Conservation (phyloP, 2,797 vertebrate species). For the Spizella passerina region DNA sequence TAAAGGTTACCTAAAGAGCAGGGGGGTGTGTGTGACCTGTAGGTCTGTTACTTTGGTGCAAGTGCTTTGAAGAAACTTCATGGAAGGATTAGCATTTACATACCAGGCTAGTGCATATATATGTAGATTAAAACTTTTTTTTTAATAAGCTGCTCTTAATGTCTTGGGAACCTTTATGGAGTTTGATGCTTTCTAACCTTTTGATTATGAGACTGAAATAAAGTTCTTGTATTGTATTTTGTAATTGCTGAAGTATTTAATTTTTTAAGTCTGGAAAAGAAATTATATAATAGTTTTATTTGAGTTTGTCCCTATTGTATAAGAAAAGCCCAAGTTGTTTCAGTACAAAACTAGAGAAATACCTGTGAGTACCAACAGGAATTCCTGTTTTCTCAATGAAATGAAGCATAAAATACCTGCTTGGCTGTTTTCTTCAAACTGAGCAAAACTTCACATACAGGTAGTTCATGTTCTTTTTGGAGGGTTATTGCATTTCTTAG, state of each 20-base stretch:
- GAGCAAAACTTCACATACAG: not conserved
- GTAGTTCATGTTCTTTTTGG: not conserved
- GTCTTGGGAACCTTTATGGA: not conserved
- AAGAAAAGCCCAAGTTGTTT: not conserved
- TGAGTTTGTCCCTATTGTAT: not conserved
- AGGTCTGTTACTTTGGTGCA: not conserved
- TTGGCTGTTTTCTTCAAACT: conserved; percentile 3
- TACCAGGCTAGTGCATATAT: not conserved
- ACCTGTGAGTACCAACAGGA: not conserved
- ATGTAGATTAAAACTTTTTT: not conserved
- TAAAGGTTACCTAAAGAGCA: conserved; percentile 58
- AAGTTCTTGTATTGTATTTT: not conserved
- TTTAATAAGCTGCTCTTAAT: not conserved
- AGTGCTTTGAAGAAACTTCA: not conserved
- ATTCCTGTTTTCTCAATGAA: not conserved
- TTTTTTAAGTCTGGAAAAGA: not conserved
- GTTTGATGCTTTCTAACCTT: not conserved
- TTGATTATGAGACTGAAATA: not conserved
- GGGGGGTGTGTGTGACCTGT: not conserved
- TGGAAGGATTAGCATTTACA: not conserved
- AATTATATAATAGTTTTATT: not conserved
- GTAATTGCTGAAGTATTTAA: not conserved
- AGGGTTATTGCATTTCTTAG: not conserved
- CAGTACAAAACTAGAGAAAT: not conserved
- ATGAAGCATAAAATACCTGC: not conserved